phyloP scores from a whole-genome alignment of 1,140 invertebrate genomes.

The Xylocopa sonorina region DNA sequence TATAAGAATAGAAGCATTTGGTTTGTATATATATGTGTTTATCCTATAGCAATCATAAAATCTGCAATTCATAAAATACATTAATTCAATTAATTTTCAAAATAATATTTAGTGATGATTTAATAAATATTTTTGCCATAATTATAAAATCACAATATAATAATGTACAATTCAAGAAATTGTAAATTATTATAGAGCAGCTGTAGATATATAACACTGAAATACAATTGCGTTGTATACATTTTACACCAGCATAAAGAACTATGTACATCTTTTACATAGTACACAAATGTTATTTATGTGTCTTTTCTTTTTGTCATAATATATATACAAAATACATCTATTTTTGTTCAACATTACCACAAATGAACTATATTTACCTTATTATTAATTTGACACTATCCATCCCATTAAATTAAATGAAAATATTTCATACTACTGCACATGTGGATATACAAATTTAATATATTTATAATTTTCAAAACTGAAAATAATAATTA shows the following conservation, averaged over 20 bases:
- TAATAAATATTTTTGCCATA: not conserved
- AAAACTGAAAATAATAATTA: constrained; percentile 38
- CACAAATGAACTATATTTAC: constrained; percentile 12
- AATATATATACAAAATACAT: constrained; percentile 9
- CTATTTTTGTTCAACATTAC: constrained; percentile 17
- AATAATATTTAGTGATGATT: not conserved
- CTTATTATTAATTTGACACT: constrained; percentile 36
- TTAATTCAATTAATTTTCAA: not conserved
- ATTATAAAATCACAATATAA: constrained; percentile 8
- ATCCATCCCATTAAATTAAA: constrained; percentile 33
- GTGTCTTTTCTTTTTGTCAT: not conserved
- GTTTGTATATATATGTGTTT: constrained; percentile 6
- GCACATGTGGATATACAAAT: constrained; percentile 22
- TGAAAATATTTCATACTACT: constrained; percentile 24
- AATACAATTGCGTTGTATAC: not conserved
- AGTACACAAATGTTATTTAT: constrained; percentile 16
- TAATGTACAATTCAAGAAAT: not conserved
- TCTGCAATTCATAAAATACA: constrained; percentile 1
- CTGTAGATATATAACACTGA: not conserved
- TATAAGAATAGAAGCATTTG: not conserved
- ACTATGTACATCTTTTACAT: constrained; percentile 37
- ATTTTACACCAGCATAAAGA: constrained; percentile 14
- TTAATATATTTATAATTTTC: constrained; percentile 33
- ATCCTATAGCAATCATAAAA: not conserved
- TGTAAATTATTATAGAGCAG: constrained; percentile 12